phyloP scores from a whole-genome alignment of 2,113 vertebrate species.

The Chloropsis cyanopogon region DNA sequence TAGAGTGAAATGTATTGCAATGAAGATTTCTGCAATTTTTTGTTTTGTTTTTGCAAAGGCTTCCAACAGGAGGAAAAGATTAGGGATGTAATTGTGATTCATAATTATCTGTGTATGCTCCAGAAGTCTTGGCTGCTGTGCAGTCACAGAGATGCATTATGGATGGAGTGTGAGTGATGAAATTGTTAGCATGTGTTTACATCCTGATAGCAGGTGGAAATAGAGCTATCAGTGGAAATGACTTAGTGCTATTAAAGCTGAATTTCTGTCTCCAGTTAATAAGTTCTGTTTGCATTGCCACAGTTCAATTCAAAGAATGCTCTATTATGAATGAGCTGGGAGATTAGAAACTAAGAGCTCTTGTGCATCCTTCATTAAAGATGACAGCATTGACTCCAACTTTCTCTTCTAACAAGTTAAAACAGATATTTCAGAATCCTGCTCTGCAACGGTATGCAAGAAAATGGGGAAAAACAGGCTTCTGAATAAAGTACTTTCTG shows the following conservation, averaged over 20 bases:
- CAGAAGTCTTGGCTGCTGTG: background rate
- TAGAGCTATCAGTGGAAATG: slow-evolving; percentile 20
- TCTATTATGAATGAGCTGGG: slow-evolving; percentile 26
- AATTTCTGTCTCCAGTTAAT: background rate
- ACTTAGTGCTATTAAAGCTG: slow-evolving; percentile 24
- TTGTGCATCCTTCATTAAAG: background rate
- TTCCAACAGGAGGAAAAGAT: background rate
- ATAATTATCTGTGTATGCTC: slow-evolving; percentile 7
- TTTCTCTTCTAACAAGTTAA: background rate
- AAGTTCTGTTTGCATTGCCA: slow-evolving; percentile 22
- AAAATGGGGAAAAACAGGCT: background rate
- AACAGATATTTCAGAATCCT: background rate
- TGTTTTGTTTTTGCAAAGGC: background rate
- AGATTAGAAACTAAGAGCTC: background rate
- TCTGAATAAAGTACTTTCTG: background rate
- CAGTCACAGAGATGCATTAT: slow-evolving; percentile 19
- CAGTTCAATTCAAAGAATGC: background rate
- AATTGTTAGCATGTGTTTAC: slow-evolving; percentile 49
- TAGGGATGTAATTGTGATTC: background rate
- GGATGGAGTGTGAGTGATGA: background rate
- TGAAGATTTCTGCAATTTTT: background rate
- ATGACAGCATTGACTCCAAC: background rate
- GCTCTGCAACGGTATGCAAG: background rate
- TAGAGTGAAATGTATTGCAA: background rate
- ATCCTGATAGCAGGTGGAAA: slow-evolving; percentile 40